Conservation (phyloP, 2,888 invertebrate species). For the Iselma pallidipennis region DNA sequence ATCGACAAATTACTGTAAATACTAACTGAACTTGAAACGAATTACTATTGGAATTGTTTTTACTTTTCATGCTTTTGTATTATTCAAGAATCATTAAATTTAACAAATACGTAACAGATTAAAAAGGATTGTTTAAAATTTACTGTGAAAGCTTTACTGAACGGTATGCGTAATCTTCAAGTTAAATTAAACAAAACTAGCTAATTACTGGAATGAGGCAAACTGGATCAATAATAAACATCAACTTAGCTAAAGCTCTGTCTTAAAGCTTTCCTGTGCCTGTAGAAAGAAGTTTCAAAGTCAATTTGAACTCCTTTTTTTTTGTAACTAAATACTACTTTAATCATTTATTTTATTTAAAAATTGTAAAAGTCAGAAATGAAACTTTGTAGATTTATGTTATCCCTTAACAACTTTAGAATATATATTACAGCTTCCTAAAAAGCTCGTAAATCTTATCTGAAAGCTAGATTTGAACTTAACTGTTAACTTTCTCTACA, state of each 20-base stretch:
- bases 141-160: no score
- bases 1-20: constrained; percentile 4
- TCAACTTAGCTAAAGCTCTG: no score
- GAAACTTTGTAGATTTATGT: not conserved
- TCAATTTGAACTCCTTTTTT: no score
- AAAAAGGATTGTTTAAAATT: no score
- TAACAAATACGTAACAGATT: no score
- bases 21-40: constrained; percentile 9
- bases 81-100: no score
- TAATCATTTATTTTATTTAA: not conserved
- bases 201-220: not conserved
- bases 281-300: no score
- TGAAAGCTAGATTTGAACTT: not conserved
- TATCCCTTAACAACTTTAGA: not conserved
- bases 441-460: not conserved
- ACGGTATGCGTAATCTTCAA: not conserved
- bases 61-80: no score
- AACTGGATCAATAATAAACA: no score
- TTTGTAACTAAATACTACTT: no score
- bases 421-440: not conserved
- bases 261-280: no score
- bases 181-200: not conserved
- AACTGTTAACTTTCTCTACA: not conserved
- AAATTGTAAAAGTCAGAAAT: not conserved
- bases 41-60: no score